These are phyloP conservation scores for Acrossocheilus fasciatus DNA, from an alignment of 2,797 vertebrate genomes.

Conservation along the genomic window DNA sequence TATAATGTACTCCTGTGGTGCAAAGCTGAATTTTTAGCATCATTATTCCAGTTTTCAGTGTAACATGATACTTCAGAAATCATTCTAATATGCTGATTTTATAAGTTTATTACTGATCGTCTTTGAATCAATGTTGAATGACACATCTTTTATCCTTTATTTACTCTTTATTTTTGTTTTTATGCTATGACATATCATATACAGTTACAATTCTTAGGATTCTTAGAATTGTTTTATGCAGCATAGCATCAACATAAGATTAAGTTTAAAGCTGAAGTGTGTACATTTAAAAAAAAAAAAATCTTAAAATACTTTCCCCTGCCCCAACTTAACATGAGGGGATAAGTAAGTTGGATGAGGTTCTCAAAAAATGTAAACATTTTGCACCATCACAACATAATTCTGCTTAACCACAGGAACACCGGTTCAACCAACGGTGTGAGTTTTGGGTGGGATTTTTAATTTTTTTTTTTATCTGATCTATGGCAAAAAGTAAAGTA, in stretches of 20 bases:
- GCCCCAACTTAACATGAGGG: neutral
- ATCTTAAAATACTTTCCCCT: neutral
- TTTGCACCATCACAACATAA: neutral
- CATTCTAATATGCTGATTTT: no score
- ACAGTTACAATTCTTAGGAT: neutral
- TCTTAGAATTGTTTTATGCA: neutral
- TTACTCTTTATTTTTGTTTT: conserved; percentile 3
- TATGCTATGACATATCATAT: neutral
- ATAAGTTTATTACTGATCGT: neutral
- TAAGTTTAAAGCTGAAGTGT: conserved; percentile 5
- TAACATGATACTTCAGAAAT: neutral
- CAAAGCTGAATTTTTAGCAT: neutral
- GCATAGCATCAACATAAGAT: neutral
- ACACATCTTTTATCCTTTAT: neutral
- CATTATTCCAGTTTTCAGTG: neutral
- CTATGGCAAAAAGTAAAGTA: neutral
- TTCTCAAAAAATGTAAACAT: neutral
- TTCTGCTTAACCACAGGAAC: neutral
- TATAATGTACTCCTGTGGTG: neutral
- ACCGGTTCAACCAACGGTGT: no score
- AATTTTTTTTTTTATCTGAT: neutral
- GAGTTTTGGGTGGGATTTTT: neutral
- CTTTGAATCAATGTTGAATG: neutral
- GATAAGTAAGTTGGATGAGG: neutral
- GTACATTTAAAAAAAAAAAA: neutral